Evolutionary conservation across 2,113 vertebrate genomes (phyloP).

Genomic region (Cnemophilus loriae): DNA sequence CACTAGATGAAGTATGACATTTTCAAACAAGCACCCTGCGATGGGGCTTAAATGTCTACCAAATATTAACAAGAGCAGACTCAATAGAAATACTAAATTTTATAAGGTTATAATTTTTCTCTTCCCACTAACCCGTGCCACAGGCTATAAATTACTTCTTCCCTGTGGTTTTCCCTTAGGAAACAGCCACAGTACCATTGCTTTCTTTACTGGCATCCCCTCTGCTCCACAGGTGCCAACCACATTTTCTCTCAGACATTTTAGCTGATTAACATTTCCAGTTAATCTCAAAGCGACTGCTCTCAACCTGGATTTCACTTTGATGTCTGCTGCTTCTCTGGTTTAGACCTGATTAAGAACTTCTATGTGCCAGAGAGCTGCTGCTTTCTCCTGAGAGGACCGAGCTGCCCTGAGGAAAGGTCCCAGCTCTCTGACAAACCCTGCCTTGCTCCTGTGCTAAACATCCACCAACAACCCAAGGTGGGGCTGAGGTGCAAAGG

Average conservation of each 20-base stretch:
- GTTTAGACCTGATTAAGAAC: background rate
- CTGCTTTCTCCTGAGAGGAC: background rate
- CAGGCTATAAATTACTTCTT: background rate
- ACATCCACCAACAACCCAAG: background rate
- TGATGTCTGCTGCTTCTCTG: background rate
- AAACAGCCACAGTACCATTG: background rate
- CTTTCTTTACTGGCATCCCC: background rate
- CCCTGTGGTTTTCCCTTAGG: background rate
- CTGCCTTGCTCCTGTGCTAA: background rate
- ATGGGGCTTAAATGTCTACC: background rate
- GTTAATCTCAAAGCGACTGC: background rate
- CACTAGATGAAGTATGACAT: background rate
- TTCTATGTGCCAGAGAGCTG: background rate
- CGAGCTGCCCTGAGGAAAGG: background rate
- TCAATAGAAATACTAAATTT: background rate
- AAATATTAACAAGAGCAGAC: background rate
- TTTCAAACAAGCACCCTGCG: background rate
- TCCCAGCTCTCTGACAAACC: background rate
- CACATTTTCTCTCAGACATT: background rate
- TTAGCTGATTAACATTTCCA: constrained; percentile 24
- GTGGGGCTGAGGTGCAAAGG: background rate
- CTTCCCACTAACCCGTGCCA: background rate
- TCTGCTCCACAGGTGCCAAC: background rate
- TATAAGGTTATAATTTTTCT: background rate
- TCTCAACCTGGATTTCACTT: background rate